These are phyloP conservation scores for Allophyes oxyacanthae DNA, from an alignment of 2,888 invertebrate species.

Conservation along the genomic window DNA sequence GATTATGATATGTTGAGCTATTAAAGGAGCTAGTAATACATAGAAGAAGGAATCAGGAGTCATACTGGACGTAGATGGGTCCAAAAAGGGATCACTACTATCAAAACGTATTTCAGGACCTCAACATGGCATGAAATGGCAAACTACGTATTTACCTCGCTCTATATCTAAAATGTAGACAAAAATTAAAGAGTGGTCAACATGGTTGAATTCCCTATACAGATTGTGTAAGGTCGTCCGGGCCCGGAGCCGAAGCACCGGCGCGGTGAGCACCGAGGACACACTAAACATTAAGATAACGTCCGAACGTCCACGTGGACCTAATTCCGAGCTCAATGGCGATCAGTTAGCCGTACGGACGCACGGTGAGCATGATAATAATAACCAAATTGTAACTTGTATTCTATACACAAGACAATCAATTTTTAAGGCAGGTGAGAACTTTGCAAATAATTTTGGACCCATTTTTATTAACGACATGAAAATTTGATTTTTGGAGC, in stretches of 20 bases:
- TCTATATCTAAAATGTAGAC: conserved; percentile 2
- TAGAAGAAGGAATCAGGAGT: too few species aligned
- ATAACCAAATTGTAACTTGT: conserved; percentile 22
- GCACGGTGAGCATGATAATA: conserved; percentile 28
- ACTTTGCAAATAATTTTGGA: too few species aligned
- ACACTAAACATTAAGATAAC: conserved; percentile 42
- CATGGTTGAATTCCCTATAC: conserved; percentile 2
- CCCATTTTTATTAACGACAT: too few species aligned
- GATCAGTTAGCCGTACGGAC: conserved; percentile 47
- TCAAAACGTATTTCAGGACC: neutral
- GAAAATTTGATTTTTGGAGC: too few species aligned
- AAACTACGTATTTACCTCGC: neutral
- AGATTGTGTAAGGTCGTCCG: conserved; percentile 11
- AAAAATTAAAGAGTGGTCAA: conserved; percentile 9
- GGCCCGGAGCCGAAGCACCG: conserved; percentile 1
- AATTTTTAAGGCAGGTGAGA: conserved; percentile 9
- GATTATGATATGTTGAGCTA: too few species aligned
- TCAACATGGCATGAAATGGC: neutral
- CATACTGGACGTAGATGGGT: too few species aligned
- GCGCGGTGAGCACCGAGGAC: conserved; percentile 13
- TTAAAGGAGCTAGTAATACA: too few species aligned
- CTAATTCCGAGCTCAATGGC: conserved; percentile 37
- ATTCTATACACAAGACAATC: conserved; percentile 39
- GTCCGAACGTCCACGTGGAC: conserved; percentile 17
- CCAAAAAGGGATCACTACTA: neutral